phyloP scores from a whole-genome alignment of 1,140 invertebrate genomes.

The Leptinotarsa lineolata region DNA sequence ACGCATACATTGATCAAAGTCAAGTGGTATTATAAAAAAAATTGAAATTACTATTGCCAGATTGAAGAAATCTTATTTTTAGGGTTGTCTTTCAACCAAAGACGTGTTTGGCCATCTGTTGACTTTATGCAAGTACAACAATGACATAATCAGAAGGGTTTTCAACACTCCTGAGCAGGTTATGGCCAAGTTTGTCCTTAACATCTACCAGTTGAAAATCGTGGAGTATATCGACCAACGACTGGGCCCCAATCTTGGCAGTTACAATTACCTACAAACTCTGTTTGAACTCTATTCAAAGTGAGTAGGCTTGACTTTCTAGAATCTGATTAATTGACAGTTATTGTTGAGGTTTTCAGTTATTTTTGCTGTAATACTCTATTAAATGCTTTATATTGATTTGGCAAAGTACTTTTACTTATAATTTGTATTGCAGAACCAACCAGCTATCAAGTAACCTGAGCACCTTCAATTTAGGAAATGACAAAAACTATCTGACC shows the following conservation, averaged over 20 bases:
- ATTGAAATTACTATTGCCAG: neutral
- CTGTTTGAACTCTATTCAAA: slow-evolving; percentile 87
- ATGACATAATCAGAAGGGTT: slow-evolving; percentile 87
- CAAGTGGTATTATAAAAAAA: slow-evolving; percentile 72
- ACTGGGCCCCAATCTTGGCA: slow-evolving; percentile 78
- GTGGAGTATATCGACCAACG: slow-evolving; percentile 83
- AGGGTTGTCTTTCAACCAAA: slow-evolving; percentile 74
- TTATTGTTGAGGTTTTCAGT: too few relatives aligned
- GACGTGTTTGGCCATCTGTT: slow-evolving; percentile 92
- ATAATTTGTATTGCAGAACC: slow-evolving; percentile 59
- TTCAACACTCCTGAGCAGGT: slow-evolving; percentile 97
- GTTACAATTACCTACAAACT: slow-evolving; percentile 86
- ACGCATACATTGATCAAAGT: slow-evolving; percentile 96
- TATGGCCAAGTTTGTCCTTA: slow-evolving; percentile 96
- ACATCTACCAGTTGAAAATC: slow-evolving; percentile 92
- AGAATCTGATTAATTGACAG: too few relatives aligned
- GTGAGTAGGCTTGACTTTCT: slow-evolving; percentile 54
- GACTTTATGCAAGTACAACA: slow-evolving; percentile 87
- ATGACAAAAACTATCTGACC: slow-evolving; percentile 77
- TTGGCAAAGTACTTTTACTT: neutral
- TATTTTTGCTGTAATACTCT: neutral
- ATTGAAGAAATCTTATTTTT: slow-evolving; percentile 39
- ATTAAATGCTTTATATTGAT: neutral
- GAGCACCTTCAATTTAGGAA: slow-evolving; percentile 76
- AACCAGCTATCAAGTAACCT: slow-evolving; percentile 75